Evolutionary conservation across 2,888 invertebrate species (phyloP).

Genomic region (Leucania comma): DNA sequence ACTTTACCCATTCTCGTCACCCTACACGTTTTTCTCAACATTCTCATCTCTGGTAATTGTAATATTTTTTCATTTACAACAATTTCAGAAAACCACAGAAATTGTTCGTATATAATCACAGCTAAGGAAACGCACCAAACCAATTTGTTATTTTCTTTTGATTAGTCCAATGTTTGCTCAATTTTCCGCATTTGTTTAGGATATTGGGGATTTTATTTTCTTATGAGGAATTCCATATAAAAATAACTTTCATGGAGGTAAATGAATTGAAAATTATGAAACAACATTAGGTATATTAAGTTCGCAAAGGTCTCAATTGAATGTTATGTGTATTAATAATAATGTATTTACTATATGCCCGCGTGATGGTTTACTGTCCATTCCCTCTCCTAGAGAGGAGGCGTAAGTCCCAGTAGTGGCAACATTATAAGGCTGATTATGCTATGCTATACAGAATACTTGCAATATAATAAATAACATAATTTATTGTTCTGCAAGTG

Average conservation of each 20-base stretch:
- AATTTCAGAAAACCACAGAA: not conserved
- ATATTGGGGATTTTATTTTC: slow-evolving; percentile 42
- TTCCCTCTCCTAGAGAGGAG: too few species aligned
- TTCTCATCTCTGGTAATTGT: too few species aligned
- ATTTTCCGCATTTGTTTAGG: slow-evolving; percentile 39
- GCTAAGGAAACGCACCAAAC: slow-evolving; percentile 12
- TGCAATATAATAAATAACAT: too few species aligned
- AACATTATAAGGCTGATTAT: too few species aligned
- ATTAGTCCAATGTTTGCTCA: slow-evolving; percentile 41
- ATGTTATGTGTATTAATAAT: not conserved
- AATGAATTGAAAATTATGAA: not conserved
- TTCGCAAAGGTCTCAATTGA: not conserved
- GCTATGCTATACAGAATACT: too few species aligned
- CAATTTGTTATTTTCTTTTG: slow-evolving; percentile 39
- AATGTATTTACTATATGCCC: not conserved
- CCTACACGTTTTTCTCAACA: too few species aligned
- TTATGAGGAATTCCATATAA: slow-evolving; percentile 6
- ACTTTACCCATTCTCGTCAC: too few species aligned
- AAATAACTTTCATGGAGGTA: not conserved
- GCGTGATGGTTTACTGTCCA: too few species aligned
- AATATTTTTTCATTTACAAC: too few species aligned
- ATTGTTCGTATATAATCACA: not conserved
- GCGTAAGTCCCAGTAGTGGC: too few species aligned
- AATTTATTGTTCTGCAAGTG: too few species aligned
- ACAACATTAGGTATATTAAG: not conserved